phyloP scores from a whole-genome alignment of 2,888 invertebrate species.

The Eupithecia dodoneata region DNA sequence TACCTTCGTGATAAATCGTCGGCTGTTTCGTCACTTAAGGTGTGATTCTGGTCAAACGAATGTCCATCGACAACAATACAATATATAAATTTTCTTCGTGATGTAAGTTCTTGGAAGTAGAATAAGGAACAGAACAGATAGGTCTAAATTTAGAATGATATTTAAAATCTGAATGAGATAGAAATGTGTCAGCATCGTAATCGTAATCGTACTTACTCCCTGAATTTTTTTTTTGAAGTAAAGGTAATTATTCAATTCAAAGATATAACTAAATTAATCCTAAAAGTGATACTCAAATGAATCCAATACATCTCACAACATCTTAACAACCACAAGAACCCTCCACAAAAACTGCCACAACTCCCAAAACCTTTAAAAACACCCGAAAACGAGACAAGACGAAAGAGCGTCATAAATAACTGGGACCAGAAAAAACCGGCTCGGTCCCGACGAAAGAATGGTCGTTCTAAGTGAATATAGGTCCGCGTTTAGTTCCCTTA shows the following conservation, averaged over 20 bases:
- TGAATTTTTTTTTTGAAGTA: no score
- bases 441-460: conserved; percentile 57
- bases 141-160: no score
- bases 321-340: background rate
- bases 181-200: no score
- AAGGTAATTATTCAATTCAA: background rate
- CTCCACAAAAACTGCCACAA: background rate
- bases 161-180: no score
- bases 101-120: no score
- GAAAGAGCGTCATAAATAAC: conserved; percentile 53
- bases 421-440: conserved; percentile 39
- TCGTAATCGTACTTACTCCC: no score
- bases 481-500: conserved; percentile 70
- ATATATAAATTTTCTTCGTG: background rate
- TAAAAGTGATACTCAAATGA: background rate
- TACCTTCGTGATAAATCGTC: no score
- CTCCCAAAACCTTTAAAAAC: conserved; percentile 31
- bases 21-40: no score
- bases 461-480: conserved; percentile 75
- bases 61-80: no score
- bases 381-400: conserved; percentile 39
- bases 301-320: background rate
- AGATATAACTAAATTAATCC: background rate
- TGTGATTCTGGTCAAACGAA: no score
- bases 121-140: no score